phyloP scores from a whole-genome alignment of 2,888 invertebrate genomes.

The Campopleginae sp. region DNA sequence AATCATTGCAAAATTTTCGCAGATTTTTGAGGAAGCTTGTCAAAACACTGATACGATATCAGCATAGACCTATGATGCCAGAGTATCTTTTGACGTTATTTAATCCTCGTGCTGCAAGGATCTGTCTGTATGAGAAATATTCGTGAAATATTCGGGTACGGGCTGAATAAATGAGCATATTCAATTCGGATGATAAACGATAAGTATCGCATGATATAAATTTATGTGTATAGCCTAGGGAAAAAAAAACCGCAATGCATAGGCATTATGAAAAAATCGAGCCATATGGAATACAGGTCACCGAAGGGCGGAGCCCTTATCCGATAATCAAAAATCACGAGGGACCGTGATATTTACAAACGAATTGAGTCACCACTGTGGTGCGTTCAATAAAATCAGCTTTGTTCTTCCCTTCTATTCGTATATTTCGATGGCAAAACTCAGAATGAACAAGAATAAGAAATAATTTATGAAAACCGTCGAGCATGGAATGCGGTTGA shows the following conservation, averaged over 20 bases:
- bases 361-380: slow-evolving; percentile 30
- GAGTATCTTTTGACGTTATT: no score
- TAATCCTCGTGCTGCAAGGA: background rate
- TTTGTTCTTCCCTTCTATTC: slow-evolving; percentile 20
- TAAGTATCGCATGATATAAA: background rate
- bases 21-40: background rate
- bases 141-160: background rate
- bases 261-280: slow-evolving; percentile 39
- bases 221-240: background rate
- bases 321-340: slow-evolving; percentile 60
- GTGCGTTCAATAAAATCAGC: slow-evolving; percentile 29
- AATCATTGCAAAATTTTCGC: background rate
- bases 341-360: slow-evolving; percentile 44
- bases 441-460: background rate
- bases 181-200: background rate
- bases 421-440: background rate
- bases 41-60: no score
- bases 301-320: slow-evolving; percentile 61
- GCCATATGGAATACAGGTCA: slow-evolving; percentile 53
- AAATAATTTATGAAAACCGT: background rate
- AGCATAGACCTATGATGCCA: no score
- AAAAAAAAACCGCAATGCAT: background rate
- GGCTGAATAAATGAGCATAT: background rate
- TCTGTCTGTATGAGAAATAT: background rate
- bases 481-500: no score